Evolutionary conservation across 1,140 invertebrate species (phyloP), one percentile per base, ranked within the genome.

Genomic region (Phortica variegata): DNA sequence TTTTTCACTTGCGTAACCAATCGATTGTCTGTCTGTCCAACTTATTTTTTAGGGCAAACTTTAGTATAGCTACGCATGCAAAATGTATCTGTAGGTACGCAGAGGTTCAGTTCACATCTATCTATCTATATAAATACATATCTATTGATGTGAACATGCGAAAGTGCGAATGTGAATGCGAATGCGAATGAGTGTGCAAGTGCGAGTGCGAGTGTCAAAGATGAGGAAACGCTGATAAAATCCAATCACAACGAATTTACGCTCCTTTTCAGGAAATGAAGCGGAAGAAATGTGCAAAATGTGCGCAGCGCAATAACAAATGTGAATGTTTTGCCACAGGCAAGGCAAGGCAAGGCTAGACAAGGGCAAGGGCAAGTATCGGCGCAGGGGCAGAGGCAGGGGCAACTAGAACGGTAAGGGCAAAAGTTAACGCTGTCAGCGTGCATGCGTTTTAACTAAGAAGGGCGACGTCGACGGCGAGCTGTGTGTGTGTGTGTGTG

Each of bases 191-290:
- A 20, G 23, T 47, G 44, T 23, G 6, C 12, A 6, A 47, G 58
- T 66, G 60, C 68, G 63, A n/a, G 33, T 17, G 36, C 9, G 17
- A 18, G 36, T 19, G 36, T 68, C 60, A 69, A 69, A 68, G 63
- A 68, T 68, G 63, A 68, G 65, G 60, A 65, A 65, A 58, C 58
- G 51, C 60, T 69, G 63, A 68, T 68, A 68, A 68, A 68, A 68
- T 68, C 63, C 63, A 68, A 68, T 68, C 63, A 68, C 63, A 69
- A 68, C 63, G 63, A 68, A 69, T 68, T 68, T 68, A 63, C 63
- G 63, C 63, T 68, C 65, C 63, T 68, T 63, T 68, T 56, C 63
- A 68, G 63, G 63, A 68, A 68, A 68, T 68, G 63, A 68, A 68
- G 63, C 63, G 63, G 63, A 68, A 68, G 63, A 68, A 68, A 68